Percentiles rank a stretch among this genome's conserved stretches.
These are phyloP conservation scores for Drosophila putrida DNA, from an alignment of 2,888 invertebrate species.

Conservation along the genomic window DNA sequence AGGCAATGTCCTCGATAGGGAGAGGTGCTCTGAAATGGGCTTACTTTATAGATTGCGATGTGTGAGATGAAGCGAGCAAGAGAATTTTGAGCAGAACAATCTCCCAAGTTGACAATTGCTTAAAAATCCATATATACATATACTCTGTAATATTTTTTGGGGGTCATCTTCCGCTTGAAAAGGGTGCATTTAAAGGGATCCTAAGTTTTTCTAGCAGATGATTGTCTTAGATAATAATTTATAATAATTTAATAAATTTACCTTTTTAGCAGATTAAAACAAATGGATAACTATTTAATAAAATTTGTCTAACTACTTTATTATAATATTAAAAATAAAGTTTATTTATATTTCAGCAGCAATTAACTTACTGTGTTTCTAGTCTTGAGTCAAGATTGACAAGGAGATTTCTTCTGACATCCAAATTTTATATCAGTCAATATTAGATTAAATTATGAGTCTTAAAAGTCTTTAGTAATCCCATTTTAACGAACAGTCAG, in stretches of 20 bases:
- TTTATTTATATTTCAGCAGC: too few species aligned
- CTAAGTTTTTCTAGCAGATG: too few species aligned
- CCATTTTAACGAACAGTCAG: neutral
- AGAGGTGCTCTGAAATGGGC: neutral
- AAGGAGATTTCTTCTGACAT: neutral
- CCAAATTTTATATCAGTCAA: neutral
- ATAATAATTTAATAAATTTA: too few species aligned
- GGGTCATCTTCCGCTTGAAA: too few species aligned
- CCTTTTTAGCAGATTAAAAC: too few species aligned
- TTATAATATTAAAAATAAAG: too few species aligned
- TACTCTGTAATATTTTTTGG: neutral
- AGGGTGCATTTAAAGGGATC: too few species aligned
- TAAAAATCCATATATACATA: neutral
- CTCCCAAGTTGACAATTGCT: neutral
- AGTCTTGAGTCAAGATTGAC: neutral
- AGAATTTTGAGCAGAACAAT: neutral
- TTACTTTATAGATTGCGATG: conserved; percentile 29
- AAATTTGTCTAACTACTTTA: too few species aligned
- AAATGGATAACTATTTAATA: too few species aligned
- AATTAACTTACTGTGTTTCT: too few species aligned
- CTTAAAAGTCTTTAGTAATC: neutral
- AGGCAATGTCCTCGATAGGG: conserved; percentile 15
- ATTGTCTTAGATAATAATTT: too few species aligned
- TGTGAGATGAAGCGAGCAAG: conserved; percentile 24
- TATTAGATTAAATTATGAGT: neutral